Percentiles rank a stretch among this genome's conserved stretches.
These are phyloP conservation scores for Crotalus tigris DNA, from an alignment of 2,113 vertebrate species.

Conservation along the genomic window DNA sequence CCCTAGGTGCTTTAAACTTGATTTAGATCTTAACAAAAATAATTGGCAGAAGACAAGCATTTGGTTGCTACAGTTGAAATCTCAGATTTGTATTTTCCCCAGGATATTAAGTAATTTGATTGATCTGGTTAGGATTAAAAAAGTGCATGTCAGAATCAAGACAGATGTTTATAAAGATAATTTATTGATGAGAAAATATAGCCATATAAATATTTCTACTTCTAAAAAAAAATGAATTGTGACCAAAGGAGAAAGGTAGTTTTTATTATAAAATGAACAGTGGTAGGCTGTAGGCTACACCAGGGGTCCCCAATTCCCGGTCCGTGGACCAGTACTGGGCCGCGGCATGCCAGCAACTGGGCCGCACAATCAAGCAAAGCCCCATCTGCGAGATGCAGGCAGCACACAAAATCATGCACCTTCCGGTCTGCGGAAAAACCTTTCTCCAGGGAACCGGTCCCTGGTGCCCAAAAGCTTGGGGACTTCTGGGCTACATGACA, in stretches of 20 bases:
- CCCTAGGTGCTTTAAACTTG: not conserved
- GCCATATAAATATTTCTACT: slow-evolving; percentile 16
- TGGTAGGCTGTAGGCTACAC: not conserved
- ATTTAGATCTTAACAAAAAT: not conserved
- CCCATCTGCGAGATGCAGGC: no score
- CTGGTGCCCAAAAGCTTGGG: no score
- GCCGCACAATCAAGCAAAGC: no score
- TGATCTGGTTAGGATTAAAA: not conserved
- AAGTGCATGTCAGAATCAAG: not conserved
- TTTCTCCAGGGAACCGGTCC: no score
- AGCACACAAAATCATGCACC: no score
- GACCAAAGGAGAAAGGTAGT: not conserved
- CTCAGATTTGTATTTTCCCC: not conserved
- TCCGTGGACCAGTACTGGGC: no score
- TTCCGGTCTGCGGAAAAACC: no score
- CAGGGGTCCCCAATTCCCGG: no score
- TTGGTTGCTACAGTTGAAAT: not conserved
- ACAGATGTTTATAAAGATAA: not conserved
- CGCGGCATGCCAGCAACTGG: no score
- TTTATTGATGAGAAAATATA: not conserved
- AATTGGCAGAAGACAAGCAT: not conserved
- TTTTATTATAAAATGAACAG: not conserved
- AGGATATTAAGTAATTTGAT: not conserved
- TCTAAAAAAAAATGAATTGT: not conserved
- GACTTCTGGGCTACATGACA: not conserved